These are phyloP conservation scores for Nipponia nippon DNA, from an alignment of 2,113 vertebrate species.

Conservation along the genomic window DNA sequence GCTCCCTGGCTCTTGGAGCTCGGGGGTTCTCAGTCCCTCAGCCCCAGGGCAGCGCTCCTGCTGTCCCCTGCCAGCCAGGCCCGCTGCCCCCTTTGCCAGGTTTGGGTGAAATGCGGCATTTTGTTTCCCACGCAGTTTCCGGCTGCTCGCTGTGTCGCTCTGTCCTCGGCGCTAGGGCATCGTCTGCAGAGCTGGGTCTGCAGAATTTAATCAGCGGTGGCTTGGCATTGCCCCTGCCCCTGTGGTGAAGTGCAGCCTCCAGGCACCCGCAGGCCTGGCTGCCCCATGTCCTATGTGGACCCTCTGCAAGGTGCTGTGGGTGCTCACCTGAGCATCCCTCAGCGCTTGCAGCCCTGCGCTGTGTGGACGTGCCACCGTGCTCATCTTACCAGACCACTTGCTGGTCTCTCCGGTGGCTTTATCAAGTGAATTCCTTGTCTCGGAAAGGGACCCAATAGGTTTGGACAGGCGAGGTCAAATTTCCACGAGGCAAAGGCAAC, in stretches of 20 bases:
- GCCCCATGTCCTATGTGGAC: not conserved
- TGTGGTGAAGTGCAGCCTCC: rapidly evolving
- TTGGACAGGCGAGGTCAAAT: not conserved
- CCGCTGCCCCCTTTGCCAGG: not conserved
- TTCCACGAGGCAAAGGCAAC: not conserved
- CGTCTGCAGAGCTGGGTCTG: not conserved
- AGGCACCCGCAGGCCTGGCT: not conserved
- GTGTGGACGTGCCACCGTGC: not conserved
- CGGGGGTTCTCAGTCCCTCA: not conserved
- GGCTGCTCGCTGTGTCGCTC: not conserved
- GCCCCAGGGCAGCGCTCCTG: not conserved
- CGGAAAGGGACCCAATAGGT: not conserved
- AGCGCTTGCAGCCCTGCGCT: not conserved
- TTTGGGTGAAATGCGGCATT: not conserved
- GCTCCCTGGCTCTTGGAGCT: not conserved
- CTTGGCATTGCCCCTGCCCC: not conserved
- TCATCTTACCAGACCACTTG: not conserved
- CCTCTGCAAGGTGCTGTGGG: rapidly evolving
- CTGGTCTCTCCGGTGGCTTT: not conserved
- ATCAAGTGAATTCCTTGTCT: not conserved
- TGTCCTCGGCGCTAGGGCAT: not conserved
- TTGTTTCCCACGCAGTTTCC: not conserved
- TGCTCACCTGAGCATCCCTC: not conserved
- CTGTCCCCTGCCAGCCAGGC: not conserved
- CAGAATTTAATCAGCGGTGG: not conserved